These are phyloP conservation scores for Luffia ferchaultella DNA, from an alignment of 2,888 invertebrate genomes.

Conservation along the genomic window DNA sequence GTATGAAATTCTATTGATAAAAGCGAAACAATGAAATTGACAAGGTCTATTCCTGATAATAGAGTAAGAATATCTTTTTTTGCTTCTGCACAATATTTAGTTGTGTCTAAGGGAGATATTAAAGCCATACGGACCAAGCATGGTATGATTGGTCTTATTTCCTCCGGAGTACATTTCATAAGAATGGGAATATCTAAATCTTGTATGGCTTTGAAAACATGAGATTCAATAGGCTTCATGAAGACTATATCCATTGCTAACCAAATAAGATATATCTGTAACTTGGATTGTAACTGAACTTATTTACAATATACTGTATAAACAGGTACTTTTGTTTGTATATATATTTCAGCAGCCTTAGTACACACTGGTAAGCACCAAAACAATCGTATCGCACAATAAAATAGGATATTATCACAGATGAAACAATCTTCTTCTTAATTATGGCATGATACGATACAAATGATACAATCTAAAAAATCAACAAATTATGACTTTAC, in stretches of 20 bases:
- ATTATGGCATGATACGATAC: too few relatives aligned
- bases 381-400: too few relatives aligned
- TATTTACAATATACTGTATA: too few relatives aligned
- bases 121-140: slow-evolving; percentile 94
- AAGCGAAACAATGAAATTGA: slow-evolving; percentile 92
- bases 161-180: slow-evolving; percentile 75
- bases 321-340: too few relatives aligned
- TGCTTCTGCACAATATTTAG: slow-evolving; percentile 81
- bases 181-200: slow-evolving; percentile 81
- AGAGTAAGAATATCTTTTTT: slow-evolving; percentile 90
- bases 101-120: slow-evolving; percentile 84
- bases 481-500: too few relatives aligned
- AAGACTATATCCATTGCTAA: slow-evolving; percentile 45
- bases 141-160: slow-evolving; percentile 90
- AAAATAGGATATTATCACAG: too few relatives aligned
- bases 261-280: too few relatives aligned
- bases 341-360: too few relatives aligned
- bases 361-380: too few relatives aligned
- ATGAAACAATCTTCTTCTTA: too few relatives aligned
- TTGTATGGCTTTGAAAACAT: slow-evolving; percentile 82
- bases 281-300: too few relatives aligned
- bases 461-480: too few relatives aligned
- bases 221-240: slow-evolving; percentile 70
- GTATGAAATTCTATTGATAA: slow-evolving; percentile 94
- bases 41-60: slow-evolving; percentile 89